Conservation (phyloP, 1,140 invertebrate species). For the Euwallacea fornicatus region DNA sequence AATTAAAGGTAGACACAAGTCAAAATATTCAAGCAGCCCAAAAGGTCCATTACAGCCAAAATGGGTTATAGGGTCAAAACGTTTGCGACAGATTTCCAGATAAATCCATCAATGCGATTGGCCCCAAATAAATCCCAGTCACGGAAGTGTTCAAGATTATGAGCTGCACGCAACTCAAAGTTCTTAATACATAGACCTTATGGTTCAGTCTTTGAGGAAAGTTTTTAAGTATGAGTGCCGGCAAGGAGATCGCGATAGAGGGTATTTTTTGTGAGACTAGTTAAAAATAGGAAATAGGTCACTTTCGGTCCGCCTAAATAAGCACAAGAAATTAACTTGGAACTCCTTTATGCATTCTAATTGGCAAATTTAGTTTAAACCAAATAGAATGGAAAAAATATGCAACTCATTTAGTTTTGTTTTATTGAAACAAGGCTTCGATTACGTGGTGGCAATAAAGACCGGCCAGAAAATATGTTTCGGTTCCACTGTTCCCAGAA, state of each 20-base stretch:
- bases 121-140: conserved; percentile 36
- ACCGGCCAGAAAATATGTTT: conserved; percentile 41
- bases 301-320: not conserved
- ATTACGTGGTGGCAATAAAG: conserved; percentile 44
- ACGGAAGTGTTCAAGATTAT: conserved; percentile 32
- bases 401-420: not conserved
- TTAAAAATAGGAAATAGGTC: not conserved
- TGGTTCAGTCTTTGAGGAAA: conserved; percentile 21
- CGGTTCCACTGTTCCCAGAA: conserved; percentile 40
- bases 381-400: not conserved
- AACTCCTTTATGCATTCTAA: not conserved
- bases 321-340: conserved; percentile 3
- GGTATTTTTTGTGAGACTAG: not conserved
- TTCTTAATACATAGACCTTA: conserved; percentile 19
- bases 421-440: conserved; percentile 40
- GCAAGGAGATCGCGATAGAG: not conserved
- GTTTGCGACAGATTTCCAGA: conserved; percentile 35
- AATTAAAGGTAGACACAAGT: too few relatives aligned
- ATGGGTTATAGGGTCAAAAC: conserved; percentile 28
- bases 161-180: conserved; percentile 30
- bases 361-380: not conserved
- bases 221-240: conserved; percentile 31
- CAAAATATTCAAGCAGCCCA: too few relatives aligned
- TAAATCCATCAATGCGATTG: conserved; percentile 30
- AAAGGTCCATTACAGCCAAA: conserved; percentile 2